These are phyloP conservation scores for Procambarus virginalis DNA, from an alignment of 1,140 invertebrate genomes.

Conservation along the genomic window DNA sequence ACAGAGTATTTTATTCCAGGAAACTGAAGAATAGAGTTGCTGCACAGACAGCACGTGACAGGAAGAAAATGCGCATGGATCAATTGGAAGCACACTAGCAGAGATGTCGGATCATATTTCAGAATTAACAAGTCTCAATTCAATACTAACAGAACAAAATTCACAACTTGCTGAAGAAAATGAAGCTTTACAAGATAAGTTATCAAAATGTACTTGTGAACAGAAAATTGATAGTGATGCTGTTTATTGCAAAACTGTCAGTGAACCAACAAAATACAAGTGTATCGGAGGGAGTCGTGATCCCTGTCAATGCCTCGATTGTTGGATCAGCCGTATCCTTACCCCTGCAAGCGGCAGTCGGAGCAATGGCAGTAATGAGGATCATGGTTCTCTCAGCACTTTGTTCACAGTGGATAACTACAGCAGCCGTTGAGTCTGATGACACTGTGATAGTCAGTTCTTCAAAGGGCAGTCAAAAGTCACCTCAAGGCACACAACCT, in stretches of 20 bases:
- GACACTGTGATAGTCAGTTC: neutral
- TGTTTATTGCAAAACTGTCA: neutral
- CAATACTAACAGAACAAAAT: constrained; percentile 51
- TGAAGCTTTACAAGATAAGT: constrained; percentile 21
- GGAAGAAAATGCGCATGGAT: constrained; percentile 95
- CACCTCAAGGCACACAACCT: neutral
- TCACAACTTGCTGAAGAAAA: constrained; percentile 50
- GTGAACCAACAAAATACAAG: constrained; percentile 19
- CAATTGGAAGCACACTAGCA: constrained; percentile 85
- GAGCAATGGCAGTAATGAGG: constrained; percentile 56
- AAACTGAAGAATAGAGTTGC: constrained; percentile 98
- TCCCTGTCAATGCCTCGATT: constrained; percentile 65
- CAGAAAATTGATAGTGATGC: neutral
- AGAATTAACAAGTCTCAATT: constrained; percentile 33
- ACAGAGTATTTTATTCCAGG: constrained; percentile 77
- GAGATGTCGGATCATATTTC: constrained; percentile 71
- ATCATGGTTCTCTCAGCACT: constrained; percentile 62
- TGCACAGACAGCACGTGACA: constrained; percentile 96
- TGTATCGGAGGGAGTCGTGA: constrained; percentile 58
- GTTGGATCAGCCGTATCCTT: constrained; percentile 67
- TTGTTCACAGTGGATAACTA: constrained; percentile 51
- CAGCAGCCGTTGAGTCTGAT: constrained; percentile 28
- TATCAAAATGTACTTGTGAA: constrained; percentile 51
- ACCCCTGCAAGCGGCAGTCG: constrained; percentile 66
- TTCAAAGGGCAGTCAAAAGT: neutral